Conservation (phyloP, 2,113 vertebrate species). For the Chaetodon auriga region DNA sequence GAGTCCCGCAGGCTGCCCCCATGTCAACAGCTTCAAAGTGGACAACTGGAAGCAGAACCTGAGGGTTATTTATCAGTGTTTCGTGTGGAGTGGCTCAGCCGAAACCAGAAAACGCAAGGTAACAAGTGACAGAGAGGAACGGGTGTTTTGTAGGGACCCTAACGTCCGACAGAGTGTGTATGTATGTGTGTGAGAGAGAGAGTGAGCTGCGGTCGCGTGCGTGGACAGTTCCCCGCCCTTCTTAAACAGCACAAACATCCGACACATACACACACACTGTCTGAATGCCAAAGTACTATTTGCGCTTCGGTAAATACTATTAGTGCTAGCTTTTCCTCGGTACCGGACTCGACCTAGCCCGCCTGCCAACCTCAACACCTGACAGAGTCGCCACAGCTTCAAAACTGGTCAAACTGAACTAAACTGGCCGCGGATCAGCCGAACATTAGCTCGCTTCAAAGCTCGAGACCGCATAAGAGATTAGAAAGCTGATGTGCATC, state of each 20-base stretch:
- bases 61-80: conserved; percentile 96
- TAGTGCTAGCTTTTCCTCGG: too few species aligned
- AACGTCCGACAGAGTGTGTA: conserved; percentile 6
- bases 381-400: background rate
- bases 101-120: conserved; percentile 98
- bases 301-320: background rate
- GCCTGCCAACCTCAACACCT: background rate
- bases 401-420: background rate
- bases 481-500: conserved; percentile 41
- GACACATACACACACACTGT: background rate
- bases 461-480: background rate
- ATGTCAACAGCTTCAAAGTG: conserved; percentile 97
- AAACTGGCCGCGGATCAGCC: background rate
- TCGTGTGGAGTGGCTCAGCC: conserved; percentile 96
- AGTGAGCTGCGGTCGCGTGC: conserved; percentile 30
- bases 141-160: conserved; percentile 5
- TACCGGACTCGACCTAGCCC: background rate
- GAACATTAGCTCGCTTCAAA: conserved; percentile 10
- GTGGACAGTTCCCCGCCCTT: conserved; percentile 69
- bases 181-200: conserved; percentile 24
- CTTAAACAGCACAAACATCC: conserved; percentile 52
- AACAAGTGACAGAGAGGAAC: conserved; percentile 61
- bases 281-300: background rate
- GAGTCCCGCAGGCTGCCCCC: conserved; percentile 95
- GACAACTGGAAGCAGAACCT: conserved; percentile 99